Conservation (phyloP, 2,113 vertebrate species). For the Tragulus kanchil region DNA sequence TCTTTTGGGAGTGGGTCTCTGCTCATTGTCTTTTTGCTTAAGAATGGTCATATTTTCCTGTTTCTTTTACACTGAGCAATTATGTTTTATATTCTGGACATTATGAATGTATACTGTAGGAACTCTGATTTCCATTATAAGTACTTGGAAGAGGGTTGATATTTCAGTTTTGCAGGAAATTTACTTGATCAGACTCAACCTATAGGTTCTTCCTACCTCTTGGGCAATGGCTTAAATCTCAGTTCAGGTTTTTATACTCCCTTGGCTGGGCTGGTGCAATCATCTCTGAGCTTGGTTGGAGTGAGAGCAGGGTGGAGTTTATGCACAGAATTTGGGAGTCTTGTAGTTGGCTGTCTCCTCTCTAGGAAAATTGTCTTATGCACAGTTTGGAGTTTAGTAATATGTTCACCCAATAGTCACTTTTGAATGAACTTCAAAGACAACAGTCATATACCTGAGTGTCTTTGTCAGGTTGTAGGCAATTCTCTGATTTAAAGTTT, state of each 20-base stretch:
- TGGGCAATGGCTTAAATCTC: background rate
- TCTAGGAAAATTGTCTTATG: too few relatives aligned
- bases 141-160: background rate
- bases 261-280: background rate
- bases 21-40: background rate
- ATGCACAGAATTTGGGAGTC: background rate
- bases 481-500: background rate
- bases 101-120: background rate
- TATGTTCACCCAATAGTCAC: background rate
- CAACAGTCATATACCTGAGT: background rate
- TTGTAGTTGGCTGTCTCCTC: background rate
- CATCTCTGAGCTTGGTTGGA: background rate
- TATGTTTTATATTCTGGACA: background rate
- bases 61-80: background rate
- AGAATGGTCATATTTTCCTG: background rate
- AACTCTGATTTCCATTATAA: background rate
- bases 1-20: background rate
- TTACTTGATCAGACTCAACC: background rate
- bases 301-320: background rate
- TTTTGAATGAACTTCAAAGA: conserved; percentile 24
- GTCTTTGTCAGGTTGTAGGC: background rate
- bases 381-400: too few relatives aligned
- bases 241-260: background rate
- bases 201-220: background rate
- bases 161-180: background rate